phyloP scores from a whole-genome alignment of 1,140 invertebrate species.

The Cydia strobilella region DNA sequence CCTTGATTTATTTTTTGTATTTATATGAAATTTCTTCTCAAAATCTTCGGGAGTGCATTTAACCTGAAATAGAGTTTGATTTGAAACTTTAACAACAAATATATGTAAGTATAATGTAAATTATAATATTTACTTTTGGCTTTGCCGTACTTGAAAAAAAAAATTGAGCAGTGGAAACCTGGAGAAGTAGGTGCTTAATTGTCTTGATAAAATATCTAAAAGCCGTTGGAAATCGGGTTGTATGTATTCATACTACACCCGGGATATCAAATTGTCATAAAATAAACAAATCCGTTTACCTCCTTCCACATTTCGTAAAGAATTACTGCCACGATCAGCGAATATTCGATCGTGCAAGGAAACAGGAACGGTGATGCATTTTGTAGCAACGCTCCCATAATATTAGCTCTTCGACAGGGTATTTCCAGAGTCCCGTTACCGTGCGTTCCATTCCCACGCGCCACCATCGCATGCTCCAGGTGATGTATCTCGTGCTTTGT shows the following conservation, averaged over 20 bases:
- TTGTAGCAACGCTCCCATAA: constrained; percentile 86
- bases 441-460: constrained; percentile 41
- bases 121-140: too few relatives aligned
- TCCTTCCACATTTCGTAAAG: constrained; percentile 92
- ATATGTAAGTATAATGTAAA: too few relatives aligned
- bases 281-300: constrained; percentile 50
- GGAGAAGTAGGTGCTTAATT: too few relatives aligned
- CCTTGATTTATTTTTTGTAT: constrained; percentile 63
- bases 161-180: too few relatives aligned
- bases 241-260: too few relatives aligned
- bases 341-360: constrained; percentile 95
- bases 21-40: constrained; percentile 64
- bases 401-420: constrained; percentile 79
- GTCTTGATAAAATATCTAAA: too few relatives aligned
- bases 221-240: too few relatives aligned
- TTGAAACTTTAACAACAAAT: constrained; percentile 7
- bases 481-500: constrained; percentile 89
- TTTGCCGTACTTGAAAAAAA: too few relatives aligned
- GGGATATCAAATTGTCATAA: too few relatives aligned
- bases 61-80: constrained; percentile 50
- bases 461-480: constrained; percentile 74
- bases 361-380: constrained; percentile 93
- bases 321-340: constrained; percentile 91
- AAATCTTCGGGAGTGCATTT: constrained; percentile 76
- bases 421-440: constrained; percentile 44